Evolutionary conservation across 2,113 vertebrate genomes (phyloP).

Genomic region (Seriola aureovittata): DNA sequence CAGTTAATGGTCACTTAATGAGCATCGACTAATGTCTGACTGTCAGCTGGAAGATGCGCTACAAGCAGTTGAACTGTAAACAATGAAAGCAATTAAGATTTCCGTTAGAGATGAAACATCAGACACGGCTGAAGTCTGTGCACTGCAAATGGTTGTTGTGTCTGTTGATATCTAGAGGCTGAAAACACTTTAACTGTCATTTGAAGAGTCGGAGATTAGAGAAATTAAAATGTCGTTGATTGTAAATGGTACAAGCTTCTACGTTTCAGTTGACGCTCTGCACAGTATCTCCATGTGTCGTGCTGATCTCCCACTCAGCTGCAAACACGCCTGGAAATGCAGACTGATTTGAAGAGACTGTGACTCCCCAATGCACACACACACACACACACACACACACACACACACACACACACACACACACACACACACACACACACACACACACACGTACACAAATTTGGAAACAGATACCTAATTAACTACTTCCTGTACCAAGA

Average conservation of each 20-base stretch:
- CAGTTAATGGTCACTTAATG: too few relatives aligned
- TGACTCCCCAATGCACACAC: background rate
- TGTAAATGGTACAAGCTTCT: background rate
- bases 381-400: background rate
- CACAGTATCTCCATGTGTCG: background rate
- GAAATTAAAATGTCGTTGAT: background rate
- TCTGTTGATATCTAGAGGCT: background rate
- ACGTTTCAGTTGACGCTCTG: background rate
- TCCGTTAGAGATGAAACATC: background rate
- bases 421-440: background rate
- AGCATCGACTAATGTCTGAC: too few relatives aligned
- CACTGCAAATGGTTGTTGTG: too few relatives aligned
- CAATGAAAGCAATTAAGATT: background rate
- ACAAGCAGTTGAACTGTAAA: background rate
- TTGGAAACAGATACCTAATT: background rate
- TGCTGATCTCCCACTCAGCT: background rate
- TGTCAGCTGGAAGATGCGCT: too few relatives aligned
- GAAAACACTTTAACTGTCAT: background rate
- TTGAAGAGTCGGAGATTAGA: background rate
- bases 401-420: background rate
- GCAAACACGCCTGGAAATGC: background rate
- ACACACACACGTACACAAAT: background rate
- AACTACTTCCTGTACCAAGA: conserved; percentile 45
- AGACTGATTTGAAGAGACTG: conserved; percentile 7
- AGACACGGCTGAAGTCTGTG: background rate